Percentiles rank a stretch among this genome's conserved stretches.
phyloP scores from a whole-genome alignment of 1,140 invertebrate species.

The Palaemon carinicauda region DNA sequence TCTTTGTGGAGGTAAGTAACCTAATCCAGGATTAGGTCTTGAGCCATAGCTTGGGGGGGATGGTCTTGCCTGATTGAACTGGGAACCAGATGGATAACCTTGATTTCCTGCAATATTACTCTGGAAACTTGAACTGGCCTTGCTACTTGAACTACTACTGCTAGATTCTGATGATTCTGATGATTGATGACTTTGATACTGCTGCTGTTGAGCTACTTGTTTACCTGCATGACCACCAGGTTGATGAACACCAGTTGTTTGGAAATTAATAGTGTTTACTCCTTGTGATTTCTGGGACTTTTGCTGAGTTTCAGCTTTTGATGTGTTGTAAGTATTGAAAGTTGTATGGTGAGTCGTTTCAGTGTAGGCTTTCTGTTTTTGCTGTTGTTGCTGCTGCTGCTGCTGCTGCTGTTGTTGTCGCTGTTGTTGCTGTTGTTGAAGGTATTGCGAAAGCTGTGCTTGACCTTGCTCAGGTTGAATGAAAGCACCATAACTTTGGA shows the following conservation, averaged over 20 bases:
- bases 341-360: constrained; percentile 21
- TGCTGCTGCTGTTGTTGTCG: constrained; percentile 26
- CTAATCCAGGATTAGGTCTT: neutral
- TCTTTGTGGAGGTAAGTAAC: neutral
- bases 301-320: constrained; percentile 1
- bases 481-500: constrained; percentile 44
- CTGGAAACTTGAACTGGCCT: neutral
- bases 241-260: neutral
- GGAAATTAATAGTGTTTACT: neutral
- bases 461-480: constrained; percentile 25
- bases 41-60: neutral
- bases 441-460: neutral
- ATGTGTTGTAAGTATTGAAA: constrained; percentile 20
- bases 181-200: constrained; percentile 31
- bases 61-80: neutral
- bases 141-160: neutral
- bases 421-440: constrained; percentile 14
- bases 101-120: neutral
- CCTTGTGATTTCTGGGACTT: neutral
- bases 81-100: neutral
- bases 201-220: neutral
- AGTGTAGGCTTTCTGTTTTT: neutral
- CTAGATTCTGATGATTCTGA: constrained; percentile 14
- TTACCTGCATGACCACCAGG: neutral
- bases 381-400: no score